These are phyloP conservation scores for Peromyscus californicus DNA, from an alignment of 2,113 vertebrate species.

Conservation along the genomic window DNA sequence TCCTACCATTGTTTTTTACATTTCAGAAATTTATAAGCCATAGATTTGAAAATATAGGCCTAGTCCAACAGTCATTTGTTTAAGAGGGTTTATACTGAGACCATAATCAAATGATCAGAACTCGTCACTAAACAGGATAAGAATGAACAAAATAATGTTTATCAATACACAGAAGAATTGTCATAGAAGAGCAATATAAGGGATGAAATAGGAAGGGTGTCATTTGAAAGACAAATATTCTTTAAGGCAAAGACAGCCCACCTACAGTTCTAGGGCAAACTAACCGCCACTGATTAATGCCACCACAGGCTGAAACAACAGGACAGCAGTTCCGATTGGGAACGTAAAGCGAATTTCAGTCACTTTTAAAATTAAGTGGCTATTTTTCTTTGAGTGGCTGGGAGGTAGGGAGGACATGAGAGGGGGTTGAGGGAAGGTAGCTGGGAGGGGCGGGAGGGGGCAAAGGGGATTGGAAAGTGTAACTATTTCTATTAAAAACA, in stretches of 20 bases:
- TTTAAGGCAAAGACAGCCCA: background rate
- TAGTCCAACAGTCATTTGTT: background rate
- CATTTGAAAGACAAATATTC: conserved; percentile 25
- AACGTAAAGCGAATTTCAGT: conserved; percentile 3
- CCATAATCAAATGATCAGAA: conserved; percentile 27
- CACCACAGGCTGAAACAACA: background rate
- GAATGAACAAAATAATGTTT: background rate
- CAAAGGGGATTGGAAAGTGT: background rate
- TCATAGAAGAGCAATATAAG: background rate
- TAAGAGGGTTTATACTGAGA: conserved; percentile 3
- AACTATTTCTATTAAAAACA: background rate
- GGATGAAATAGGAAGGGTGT: background rate
- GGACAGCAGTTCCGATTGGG: background rate
- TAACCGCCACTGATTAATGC: conserved; percentile 2
- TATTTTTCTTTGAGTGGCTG: background rate
- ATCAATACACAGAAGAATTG: conserved; percentile 1
- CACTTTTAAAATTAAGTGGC: conserved; percentile 24
- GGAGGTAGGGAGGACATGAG: background rate
- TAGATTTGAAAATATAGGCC: background rate
- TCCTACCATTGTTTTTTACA: background rate
- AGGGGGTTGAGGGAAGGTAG: background rate
- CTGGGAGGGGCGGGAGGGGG: no score
- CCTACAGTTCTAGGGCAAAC: background rate
- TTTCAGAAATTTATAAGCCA: conserved; percentile 21
- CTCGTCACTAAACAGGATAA: background rate